A percentile compares a stretch with the other conserved stretches of the same genome.
Evolutionary conservation across 2,888 invertebrate species (phyloP).

Genomic region (Alviniconcha strummeri): DNA sequence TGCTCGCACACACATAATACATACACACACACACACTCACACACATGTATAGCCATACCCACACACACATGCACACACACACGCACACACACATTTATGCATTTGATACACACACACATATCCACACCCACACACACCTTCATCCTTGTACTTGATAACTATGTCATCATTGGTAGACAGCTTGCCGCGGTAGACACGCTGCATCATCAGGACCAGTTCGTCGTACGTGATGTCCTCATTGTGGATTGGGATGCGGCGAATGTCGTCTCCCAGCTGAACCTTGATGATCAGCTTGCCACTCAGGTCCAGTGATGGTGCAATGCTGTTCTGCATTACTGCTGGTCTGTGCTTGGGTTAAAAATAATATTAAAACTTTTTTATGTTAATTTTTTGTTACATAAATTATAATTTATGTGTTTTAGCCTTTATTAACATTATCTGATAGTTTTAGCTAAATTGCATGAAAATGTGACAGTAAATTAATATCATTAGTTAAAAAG

Average conservation of each 20-base stretch:
- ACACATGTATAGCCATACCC: no score
- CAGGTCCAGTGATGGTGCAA: constrained; percentile 65
- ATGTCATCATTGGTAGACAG: constrained; percentile 81
- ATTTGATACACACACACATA: no score
- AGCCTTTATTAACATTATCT: neutral
- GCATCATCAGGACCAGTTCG: constrained; percentile 83
- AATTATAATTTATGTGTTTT: neutral
- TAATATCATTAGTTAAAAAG: neutral
- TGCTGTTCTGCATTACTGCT: constrained; percentile 45
- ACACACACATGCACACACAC: no score
- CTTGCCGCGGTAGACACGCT: constrained; percentile 81
- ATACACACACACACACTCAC: no score
- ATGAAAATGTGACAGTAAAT: neutral
- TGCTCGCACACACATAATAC: no score
- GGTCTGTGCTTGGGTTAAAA: neutral
- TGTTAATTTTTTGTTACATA: neutral
- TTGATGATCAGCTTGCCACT: constrained; percentile 72
- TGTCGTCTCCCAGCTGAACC: constrained; percentile 81
- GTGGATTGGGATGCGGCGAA: constrained; percentile 82
- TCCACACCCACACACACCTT: constrained; percentile 75
- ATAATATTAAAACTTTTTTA: neutral
- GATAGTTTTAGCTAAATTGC: neutral
- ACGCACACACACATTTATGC: no score
- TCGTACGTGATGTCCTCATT: constrained; percentile 83
- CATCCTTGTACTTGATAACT: constrained; percentile 83